Evolutionary conservation across 2,888 invertebrate species (phyloP).

Genomic region (Periphyllus acericola): DNA sequence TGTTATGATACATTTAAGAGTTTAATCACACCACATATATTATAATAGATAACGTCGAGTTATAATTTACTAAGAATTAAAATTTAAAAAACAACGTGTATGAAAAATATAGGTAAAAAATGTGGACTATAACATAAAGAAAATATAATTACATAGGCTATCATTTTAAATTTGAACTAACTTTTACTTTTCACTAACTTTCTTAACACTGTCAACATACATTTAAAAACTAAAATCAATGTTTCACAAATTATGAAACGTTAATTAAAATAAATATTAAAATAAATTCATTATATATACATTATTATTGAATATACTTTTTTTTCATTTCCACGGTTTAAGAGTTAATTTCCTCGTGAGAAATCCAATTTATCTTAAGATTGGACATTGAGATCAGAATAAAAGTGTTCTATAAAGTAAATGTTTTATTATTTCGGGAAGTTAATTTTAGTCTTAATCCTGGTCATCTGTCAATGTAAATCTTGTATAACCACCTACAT

Average conservation of each 20-base stretch:
- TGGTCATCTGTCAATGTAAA: not conserved
- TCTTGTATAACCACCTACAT: not conserved
- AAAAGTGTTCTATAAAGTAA: not conserved
- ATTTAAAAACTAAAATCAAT: not conserved
- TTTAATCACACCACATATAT: not conserved
- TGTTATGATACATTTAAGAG: not conserved
- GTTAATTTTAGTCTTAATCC: not conserved
- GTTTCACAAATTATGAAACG: not conserved
- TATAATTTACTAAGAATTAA: not conserved
- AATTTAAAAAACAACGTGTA: not conserved
- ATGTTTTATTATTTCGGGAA: not conserved
- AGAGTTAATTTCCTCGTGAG: not conserved
- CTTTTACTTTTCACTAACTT: too few relatives aligned
- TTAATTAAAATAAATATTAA: not conserved
- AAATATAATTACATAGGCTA: too few relatives aligned
- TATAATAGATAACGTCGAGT: not conserved
- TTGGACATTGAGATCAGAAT: slow-evolving; percentile 15
- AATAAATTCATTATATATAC: not conserved
- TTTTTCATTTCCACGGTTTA: not conserved
- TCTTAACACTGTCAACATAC: too few relatives aligned
- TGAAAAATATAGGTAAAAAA: not conserved
- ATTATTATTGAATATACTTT: not conserved
- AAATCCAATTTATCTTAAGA: not conserved
- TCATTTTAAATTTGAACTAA: too few relatives aligned
- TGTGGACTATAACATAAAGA: too few relatives aligned